These are phyloP conservation scores for Cephalotes varians DNA, from an alignment of 2,888 invertebrate genomes.

Conservation along the genomic window DNA sequence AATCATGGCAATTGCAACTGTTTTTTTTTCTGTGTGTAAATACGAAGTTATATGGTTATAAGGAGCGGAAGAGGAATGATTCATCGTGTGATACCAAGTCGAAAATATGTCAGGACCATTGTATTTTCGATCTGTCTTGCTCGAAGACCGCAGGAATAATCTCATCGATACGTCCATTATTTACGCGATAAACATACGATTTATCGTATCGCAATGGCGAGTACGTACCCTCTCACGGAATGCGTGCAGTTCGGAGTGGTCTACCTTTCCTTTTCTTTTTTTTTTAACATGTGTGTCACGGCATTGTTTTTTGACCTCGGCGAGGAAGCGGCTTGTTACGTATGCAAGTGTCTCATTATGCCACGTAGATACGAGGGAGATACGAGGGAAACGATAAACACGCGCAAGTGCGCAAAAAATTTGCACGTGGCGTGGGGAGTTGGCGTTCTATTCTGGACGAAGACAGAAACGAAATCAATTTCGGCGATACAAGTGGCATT, in stretches of 20 bases:
- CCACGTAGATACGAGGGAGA: background rate
- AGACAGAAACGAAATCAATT: conserved; percentile 1
- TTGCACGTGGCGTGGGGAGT: background rate
- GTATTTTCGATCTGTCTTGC: background rate
- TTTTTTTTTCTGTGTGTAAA: background rate
- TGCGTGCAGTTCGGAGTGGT: too few relatives aligned
- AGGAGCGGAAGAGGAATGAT: background rate
- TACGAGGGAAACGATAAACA: background rate
- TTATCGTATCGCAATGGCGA: background rate
- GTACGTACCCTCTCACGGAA: background rate
- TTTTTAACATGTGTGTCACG: background rate
- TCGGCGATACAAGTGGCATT: background rate
- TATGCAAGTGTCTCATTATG: background rate
- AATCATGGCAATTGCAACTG: background rate
- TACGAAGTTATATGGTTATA: background rate
- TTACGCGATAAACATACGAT: background rate
- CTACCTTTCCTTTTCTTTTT: background rate
- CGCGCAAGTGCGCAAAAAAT: background rate
- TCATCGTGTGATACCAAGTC: background rate
- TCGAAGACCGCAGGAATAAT: background rate
- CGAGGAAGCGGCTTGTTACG: background rate
- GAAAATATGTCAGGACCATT: conserved; percentile 1
- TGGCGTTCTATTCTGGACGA: background rate
- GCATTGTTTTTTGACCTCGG: background rate
- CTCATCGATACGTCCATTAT: background rate